Evolutionary conservation across 2,888 invertebrate species (phyloP).

Genomic region (Tuta absoluta): DNA sequence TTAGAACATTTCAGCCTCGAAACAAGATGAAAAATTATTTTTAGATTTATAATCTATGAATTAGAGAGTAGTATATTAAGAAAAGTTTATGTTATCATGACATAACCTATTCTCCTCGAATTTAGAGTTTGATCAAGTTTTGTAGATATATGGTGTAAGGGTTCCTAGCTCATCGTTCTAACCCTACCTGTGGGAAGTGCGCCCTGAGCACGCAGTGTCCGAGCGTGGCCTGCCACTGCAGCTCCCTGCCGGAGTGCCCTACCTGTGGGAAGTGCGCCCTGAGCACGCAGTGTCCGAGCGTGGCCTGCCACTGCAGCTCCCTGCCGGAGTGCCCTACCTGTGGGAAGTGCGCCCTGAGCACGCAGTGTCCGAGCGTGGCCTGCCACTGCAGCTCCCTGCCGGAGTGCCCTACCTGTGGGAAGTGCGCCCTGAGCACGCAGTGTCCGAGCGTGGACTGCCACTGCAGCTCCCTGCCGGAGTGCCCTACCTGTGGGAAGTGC

Average conservation of each 20-base stretch:
- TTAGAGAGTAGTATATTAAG: no score
- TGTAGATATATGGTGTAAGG: no score
- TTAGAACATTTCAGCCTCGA: no score
- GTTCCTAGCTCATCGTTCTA: no score
- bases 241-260: constrained; percentile 97
- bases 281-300: constrained; percentile 97
- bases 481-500: constrained; percentile 91
- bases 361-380: constrained; percentile 98
- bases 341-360: constrained; percentile 92
- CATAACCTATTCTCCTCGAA: no score
- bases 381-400: constrained; percentile 99
- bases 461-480: constrained; percentile 98
- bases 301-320: constrained; percentile 99
- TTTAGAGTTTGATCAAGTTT: no score
- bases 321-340: constrained; percentile 96
- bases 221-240: constrained; percentile 99
- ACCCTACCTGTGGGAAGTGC: constrained; percentile 49
- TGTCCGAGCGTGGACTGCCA: constrained; percentile 99
- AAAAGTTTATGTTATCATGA: no score
- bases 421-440: constrained; percentile 94
- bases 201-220: constrained; percentile 97
- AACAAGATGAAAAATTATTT: no score
- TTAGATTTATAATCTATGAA: no score
- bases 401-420: constrained; percentile 94
- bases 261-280: constrained; percentile 92